These are phyloP conservation scores for Alviniconcha marisindica DNA, from an alignment of 1,140 invertebrate species.

Conservation along the genomic window DNA sequence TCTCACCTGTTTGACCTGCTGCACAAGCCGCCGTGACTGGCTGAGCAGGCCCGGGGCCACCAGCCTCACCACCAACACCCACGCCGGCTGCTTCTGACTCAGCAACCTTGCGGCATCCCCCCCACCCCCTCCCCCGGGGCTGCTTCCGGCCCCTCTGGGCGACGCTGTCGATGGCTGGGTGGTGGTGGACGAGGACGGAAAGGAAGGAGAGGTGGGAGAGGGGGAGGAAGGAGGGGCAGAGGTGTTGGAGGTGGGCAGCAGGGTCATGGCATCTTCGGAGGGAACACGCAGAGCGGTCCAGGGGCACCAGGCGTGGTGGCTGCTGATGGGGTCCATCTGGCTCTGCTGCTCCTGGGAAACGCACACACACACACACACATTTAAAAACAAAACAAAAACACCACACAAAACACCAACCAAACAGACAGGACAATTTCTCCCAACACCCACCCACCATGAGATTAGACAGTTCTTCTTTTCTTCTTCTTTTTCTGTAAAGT, in stretches of 20 bases:
- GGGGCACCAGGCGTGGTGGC: conserved; percentile 59
- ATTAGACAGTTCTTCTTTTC: no score
- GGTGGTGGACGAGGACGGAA: not conserved
- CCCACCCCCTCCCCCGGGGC: not conserved
- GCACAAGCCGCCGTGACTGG: conserved; percentile 32
- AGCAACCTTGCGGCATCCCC: not conserved
- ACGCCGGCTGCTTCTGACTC: conserved; percentile 27
- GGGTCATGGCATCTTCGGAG: conserved; percentile 27
- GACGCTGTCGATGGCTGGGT: not conserved
- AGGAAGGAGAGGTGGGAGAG: not conserved
- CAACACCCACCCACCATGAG: not conserved
- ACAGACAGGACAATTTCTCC: not conserved
- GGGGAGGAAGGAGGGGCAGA: not conserved
- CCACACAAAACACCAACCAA: not conserved
- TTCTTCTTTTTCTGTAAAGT: no score
- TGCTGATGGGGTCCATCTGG: conserved; percentile 48
- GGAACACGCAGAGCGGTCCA: conserved; percentile 44
- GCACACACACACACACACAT: no score
- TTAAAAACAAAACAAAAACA: no score
- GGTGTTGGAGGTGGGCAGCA: not conserved
- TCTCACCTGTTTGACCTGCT: conserved; percentile 34
- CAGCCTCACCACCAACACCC: conserved; percentile 39
- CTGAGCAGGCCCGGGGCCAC: conserved; percentile 37
- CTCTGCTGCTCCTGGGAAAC: conserved; percentile 37
- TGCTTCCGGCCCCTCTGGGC: not conserved